phyloP scores from a whole-genome alignment of 2,113 vertebrate genomes.

The Notiomystis cincta region DNA sequence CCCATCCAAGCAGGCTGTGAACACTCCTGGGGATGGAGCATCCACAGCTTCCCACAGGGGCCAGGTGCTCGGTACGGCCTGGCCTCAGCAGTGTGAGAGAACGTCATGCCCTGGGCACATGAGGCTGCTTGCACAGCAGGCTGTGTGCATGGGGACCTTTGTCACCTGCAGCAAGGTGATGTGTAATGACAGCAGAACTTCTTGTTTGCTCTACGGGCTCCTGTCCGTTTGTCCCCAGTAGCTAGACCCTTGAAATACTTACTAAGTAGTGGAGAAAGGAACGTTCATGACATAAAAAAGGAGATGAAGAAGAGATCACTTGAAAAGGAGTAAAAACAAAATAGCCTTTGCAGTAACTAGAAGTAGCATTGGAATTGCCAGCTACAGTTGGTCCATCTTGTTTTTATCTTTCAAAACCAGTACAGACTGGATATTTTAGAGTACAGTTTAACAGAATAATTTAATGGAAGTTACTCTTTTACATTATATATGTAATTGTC shows the following conservation, averaged over 20 bases:
- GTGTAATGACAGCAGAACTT: rapidly evolving
- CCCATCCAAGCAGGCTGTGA: not conserved
- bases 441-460: not conserved
- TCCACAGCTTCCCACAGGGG: not conserved
- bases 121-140: not conserved
- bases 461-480: not conserved
- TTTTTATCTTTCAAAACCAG: not conserved
- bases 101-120: rapidly evolving
- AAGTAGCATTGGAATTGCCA: not conserved
- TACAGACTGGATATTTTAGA: too few relatives aligned
- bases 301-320: rapidly evolving
- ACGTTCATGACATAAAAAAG: not conserved
- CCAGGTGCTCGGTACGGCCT: rapidly evolving
- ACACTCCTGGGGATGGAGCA: not conserved
- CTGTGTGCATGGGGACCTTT: not conserved
- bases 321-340: not conserved
- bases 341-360: not conserved
- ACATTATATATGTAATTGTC: not conserved
- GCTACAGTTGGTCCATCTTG: rapidly evolving
- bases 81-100: not conserved
- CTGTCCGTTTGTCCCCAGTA: too few relatives aligned
- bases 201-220: not conserved
- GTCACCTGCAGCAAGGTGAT: not conserved
- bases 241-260: not conserved
- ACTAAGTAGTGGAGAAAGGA: not conserved